These are phyloP conservation scores for Zaprionus lineosus DNA, from an alignment of 2,888 invertebrate species.

Conservation along the genomic window DNA sequence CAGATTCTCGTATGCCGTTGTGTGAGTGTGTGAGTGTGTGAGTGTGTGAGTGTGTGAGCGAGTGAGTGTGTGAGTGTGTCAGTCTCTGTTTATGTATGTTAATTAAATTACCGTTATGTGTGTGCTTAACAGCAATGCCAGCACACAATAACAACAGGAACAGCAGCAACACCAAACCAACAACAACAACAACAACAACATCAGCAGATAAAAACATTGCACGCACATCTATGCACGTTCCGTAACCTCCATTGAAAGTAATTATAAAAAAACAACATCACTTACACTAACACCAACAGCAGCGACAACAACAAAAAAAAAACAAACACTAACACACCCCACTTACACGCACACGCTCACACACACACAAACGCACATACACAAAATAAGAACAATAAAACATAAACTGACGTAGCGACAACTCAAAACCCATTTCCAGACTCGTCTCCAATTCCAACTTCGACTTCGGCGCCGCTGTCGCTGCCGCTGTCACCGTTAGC, in stretches of 20 bases:
- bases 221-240: too few relatives aligned
- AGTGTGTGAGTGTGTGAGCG: conserved; percentile 23
- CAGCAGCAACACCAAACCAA: conserved; percentile 59
- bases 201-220: too few relatives aligned
- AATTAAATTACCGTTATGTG: conserved; percentile 75
- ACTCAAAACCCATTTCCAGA: conserved; percentile 43
- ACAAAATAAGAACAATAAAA: conserved; percentile 23
- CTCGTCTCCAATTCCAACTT: conserved; percentile 2
- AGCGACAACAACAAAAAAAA: conserved; percentile 30
- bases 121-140: conserved; percentile 58
- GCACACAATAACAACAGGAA: conserved; percentile 31
- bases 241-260: too few relatives aligned
- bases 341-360: background rate
- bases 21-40: conserved; percentile 55
- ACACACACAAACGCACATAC: background rate
- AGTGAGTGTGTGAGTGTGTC: conserved; percentile 24
- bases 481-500: too few relatives aligned
- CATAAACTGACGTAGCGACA: conserved; percentile 29
- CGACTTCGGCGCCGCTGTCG: conserved; percentile 7
- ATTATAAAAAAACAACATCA: conserved; percentile 24
- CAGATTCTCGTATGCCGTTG: too few relatives aligned
- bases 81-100: conserved; percentile 63
- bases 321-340: background rate
- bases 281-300: conserved; percentile 58
- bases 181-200: conserved; percentile 40